Conservation (phyloP, 92 coral and sea anemone genomes). For the Porites rus region DNA sequence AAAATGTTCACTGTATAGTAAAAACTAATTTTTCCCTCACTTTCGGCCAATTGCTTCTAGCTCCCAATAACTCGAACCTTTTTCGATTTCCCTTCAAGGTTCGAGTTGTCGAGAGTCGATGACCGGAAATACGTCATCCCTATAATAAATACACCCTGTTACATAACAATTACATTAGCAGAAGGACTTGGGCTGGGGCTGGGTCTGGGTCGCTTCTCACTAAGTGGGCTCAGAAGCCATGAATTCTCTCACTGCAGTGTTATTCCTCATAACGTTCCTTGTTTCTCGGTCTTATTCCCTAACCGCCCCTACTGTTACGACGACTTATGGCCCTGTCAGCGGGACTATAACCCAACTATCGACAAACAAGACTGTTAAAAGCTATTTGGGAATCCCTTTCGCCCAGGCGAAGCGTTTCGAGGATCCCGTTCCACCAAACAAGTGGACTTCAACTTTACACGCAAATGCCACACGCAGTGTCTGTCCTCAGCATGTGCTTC, state of each 20-base stretch:
- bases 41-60: too few species aligned
- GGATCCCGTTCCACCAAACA: conserved; percentile 8
- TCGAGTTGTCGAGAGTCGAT: too few species aligned
- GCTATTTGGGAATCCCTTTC: conserved; percentile 25
- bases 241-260: neutral
- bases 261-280: neutral
- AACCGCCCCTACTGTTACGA: neutral
- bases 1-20: too few species aligned
- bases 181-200: too few species aligned
- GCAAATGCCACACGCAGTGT: neutral
- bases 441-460: conserved; percentile 13
- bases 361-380: conserved; percentile 17
- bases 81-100: too few species aligned
- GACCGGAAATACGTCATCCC: too few species aligned
- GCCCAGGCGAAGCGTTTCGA: neutral
- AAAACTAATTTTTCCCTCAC: too few species aligned
- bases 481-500: conserved; percentile 8
- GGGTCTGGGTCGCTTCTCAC: neutral
- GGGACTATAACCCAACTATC: neutral
- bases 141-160: too few species aligned
- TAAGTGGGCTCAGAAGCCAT: neutral
- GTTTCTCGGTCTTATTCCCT: neutral
- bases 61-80: too few species aligned
- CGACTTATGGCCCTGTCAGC: neutral
- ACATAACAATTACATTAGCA: too few species aligned